These are phyloP conservation scores for Scleropages formosus DNA, from an alignment of 2,797 vertebrate species.

Conservation along the genomic window DNA sequence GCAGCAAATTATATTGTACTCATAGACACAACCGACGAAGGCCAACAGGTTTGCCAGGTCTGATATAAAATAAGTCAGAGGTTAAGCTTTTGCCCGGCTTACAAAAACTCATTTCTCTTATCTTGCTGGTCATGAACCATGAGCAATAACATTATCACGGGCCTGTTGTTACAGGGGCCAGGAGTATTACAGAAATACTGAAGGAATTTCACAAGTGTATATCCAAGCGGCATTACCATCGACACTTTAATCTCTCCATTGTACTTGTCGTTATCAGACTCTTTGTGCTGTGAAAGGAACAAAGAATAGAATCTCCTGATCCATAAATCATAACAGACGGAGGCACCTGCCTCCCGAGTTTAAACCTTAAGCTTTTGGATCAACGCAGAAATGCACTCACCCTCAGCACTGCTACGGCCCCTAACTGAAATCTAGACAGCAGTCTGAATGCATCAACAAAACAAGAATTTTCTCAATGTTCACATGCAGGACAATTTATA, in stretches of 20 bases:
- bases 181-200: slow-evolving; percentile 64
- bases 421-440: slow-evolving; percentile 38
- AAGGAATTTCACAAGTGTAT: slow-evolving; percentile 64
- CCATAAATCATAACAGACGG: slow-evolving; percentile 70
- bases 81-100: slow-evolving; percentile 71
- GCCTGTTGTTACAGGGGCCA: slow-evolving; percentile 67
- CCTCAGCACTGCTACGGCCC: slow-evolving; percentile 27
- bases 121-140: slow-evolving; percentile 69
- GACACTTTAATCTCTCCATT: slow-evolving; percentile 68
- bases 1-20: slow-evolving; percentile 40
- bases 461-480: too few species aligned
- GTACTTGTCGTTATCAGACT: slow-evolving; percentile 64
- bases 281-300: slow-evolving; percentile 27
- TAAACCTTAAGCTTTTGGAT: slow-evolving; percentile 39
- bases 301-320: slow-evolving; percentile 58
- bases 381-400: slow-evolving; percentile 26
- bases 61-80: slow-evolving; percentile 70
- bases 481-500: too few species aligned
- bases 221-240: slow-evolving; percentile 63
- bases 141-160: slow-evolving; percentile 75
- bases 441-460: too few species aligned
- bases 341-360: slow-evolving; percentile 46
- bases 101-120: slow-evolving; percentile 78
- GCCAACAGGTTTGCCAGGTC: slow-evolving; percentile 52
- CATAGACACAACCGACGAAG: slow-evolving; percentile 55